These are phyloP conservation scores for Falco punctatus DNA, from an alignment of 2,113 vertebrate genomes.

Conservation along the genomic window DNA sequence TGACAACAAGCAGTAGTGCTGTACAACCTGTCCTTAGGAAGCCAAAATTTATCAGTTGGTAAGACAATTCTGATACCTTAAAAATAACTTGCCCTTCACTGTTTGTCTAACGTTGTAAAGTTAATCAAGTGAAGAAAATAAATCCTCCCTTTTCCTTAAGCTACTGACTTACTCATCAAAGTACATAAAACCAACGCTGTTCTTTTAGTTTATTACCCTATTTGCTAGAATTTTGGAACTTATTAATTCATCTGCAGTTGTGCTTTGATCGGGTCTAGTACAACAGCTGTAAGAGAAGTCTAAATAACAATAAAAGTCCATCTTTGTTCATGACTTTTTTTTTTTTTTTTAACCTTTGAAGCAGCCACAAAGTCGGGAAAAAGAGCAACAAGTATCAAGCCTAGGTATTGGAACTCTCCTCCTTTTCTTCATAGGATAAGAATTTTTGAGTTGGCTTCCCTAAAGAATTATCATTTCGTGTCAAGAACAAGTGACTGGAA, in stretches of 20 bases:
- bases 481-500: neutral
- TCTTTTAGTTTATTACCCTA: neutral
- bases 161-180: neutral
- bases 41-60: neutral
- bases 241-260: neutral
- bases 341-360: neutral
- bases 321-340: neutral
- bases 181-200: neutral
- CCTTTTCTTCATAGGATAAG: neutral
- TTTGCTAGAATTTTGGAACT: neutral
- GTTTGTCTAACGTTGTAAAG: neutral
- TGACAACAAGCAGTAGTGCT: neutral
- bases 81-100: neutral
- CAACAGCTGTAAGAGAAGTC: neutral
- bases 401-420: neutral
- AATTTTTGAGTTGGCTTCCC: neutral
- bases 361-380: neutral
- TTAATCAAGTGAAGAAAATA: neutral
- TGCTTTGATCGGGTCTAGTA: neutral
- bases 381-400: neutral
- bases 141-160: neutral
- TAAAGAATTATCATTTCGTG: neutral
- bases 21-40: neutral
- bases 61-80: neutral
- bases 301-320: neutral